Evolutionary conservation across 2,888 invertebrate species (phyloP).

Genomic region (Eurytoma adleriae): DNA sequence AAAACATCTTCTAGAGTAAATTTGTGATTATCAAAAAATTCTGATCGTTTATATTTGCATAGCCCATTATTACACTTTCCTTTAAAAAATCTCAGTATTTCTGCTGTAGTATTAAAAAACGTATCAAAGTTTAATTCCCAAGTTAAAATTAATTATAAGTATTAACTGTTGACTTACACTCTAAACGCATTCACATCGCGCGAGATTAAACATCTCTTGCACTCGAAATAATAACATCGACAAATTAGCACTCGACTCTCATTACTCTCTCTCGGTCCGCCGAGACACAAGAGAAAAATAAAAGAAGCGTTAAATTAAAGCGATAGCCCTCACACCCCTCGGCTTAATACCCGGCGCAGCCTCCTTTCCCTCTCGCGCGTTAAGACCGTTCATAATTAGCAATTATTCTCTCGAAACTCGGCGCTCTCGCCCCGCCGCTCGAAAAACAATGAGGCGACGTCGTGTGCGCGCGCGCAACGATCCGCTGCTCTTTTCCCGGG

Average conservation of each 20-base stretch:
- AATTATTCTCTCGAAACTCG: constrained; percentile 17
- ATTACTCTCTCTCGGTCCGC: background rate
- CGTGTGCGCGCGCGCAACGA: background rate
- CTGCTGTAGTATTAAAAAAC: no score
- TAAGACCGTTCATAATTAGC: constrained; percentile 30
- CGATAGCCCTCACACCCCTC: background rate
- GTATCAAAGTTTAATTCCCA: no score
- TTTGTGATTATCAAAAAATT: no score
- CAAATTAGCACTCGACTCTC: no score
- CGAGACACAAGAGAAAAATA: background rate
- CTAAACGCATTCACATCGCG: no score
- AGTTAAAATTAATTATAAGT: no score
- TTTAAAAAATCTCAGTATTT: no score
- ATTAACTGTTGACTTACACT: no score
- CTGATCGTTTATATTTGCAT: no score
- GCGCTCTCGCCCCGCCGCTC: constrained; percentile 13
- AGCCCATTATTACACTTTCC: no score
- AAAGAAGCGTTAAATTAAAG: constrained; percentile 22
- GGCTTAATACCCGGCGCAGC: background rate
- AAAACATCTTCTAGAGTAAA: no score
- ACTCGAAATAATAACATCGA: background rate
- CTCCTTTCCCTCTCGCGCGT: background rate
- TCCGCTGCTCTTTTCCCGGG: background rate
- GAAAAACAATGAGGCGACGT: constrained; percentile 9
- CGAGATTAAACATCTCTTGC: background rate